These are phyloP conservation scores for Platalea minor DNA, from an alignment of 2,797 vertebrate species.

Conservation along the genomic window DNA sequence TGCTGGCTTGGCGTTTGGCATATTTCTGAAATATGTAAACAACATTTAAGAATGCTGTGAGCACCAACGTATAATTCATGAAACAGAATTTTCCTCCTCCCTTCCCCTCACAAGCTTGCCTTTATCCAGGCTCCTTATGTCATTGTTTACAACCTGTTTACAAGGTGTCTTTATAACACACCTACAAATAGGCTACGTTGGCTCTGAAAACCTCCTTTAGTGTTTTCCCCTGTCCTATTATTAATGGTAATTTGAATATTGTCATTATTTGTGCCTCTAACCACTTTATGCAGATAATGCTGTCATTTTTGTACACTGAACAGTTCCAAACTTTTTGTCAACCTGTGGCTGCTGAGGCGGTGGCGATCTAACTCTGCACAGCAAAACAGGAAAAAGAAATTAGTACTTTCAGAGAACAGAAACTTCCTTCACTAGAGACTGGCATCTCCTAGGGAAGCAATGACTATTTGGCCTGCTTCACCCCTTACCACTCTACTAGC, in stretches of 20 bases:
- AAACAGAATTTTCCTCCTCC: neutral
- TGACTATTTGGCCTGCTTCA: neutral
- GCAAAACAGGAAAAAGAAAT: neutral
- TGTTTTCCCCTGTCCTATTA: neutral
- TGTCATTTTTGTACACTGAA: neutral
- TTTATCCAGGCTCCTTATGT: neutral
- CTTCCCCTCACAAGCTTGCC: slow-evolving; percentile 20
- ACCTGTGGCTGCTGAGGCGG: neutral
- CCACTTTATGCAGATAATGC: neutral
- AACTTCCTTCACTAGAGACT: neutral
- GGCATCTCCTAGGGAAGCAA: neutral
- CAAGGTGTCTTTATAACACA: neutral
- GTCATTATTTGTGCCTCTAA: neutral
- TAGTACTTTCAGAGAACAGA: neutral
- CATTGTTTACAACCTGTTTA: slow-evolving; percentile 17
- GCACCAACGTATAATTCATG: slow-evolving; percentile 23
- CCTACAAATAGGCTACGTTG: neutral
- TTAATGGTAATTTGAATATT: slow-evolving; percentile 3
- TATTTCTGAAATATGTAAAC: slow-evolving; percentile 78
- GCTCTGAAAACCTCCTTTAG: slow-evolving; percentile 20
- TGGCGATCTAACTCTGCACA: neutral
- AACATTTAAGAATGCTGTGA: slow-evolving; percentile 45
- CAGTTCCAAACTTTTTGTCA: neutral
- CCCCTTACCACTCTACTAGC: neutral
- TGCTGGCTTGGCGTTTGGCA: slow-evolving; percentile 74